Conservation (phyloP, 2,797 vertebrate genomes). For the Neopelma chrysocephalum region DNA sequence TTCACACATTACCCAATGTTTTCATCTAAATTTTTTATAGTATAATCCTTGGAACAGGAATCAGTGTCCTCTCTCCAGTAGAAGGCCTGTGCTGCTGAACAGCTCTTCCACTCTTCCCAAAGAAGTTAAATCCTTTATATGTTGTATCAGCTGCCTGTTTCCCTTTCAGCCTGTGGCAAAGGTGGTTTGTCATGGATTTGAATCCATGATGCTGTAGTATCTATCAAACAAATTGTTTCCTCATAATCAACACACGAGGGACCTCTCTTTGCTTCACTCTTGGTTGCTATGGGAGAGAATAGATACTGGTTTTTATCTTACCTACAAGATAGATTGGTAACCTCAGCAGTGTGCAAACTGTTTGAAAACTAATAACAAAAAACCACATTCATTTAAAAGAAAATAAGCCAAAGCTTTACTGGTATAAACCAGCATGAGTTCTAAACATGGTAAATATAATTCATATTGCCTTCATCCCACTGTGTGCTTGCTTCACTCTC, state of each 20-base stretch:
- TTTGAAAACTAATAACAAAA: not conserved
- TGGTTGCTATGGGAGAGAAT: not conserved
- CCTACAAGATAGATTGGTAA: not conserved
- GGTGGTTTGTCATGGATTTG: not conserved
- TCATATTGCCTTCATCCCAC: not conserved
- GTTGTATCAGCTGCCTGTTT: not conserved
- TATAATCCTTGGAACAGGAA: not conserved
- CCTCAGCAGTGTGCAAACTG: not conserved
- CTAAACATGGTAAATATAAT: constrained; percentile 2
- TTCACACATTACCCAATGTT: not conserved
- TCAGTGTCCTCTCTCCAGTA: not conserved
- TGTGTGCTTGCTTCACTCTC: not conserved
- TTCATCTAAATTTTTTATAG: not conserved
- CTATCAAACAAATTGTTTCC: not conserved
- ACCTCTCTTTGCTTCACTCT: not conserved
- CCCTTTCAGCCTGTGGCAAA: not conserved
- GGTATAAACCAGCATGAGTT: not conserved
- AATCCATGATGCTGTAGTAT: not conserved
- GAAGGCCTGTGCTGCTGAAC: not conserved
- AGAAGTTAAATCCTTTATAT: not conserved
- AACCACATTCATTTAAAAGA: not conserved
- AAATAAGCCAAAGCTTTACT: not conserved
- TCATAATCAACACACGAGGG: not conserved
- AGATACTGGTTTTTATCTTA: not conserved
- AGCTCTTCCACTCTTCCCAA: not conserved